phyloP scores from a whole-genome alignment of 1,140 invertebrate genomes.

The Dicyema japonicum region DNA sequence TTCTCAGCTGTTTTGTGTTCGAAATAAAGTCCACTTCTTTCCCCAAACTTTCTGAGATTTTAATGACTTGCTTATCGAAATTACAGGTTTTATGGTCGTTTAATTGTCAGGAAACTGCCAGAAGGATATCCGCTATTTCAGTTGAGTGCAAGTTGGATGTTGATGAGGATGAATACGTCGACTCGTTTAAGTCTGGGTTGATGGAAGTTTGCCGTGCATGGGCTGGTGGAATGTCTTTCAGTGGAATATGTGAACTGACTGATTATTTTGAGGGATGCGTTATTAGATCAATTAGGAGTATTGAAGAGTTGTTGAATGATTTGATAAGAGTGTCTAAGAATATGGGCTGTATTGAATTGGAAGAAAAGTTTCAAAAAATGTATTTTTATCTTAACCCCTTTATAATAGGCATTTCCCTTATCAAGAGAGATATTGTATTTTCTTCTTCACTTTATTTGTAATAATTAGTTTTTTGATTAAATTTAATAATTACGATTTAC shows the following conservation, averaged over 20 bases:
- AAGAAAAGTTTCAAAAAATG: constrained; percentile 59
- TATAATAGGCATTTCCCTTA: constrained; percentile 32
- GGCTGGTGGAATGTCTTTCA: constrained; percentile 66
- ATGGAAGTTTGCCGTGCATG: constrained; percentile 91
- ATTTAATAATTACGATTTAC: too few species aligned
- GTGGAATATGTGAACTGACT: constrained; percentile 45
- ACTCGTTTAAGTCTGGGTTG: constrained; percentile 58
- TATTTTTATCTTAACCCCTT: constrained; percentile 4
- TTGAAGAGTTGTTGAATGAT: constrained; percentile 75
- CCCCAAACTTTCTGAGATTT: constrained; percentile 44
- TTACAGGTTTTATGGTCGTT: too few species aligned
- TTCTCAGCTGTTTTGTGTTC: constrained; percentile 83
- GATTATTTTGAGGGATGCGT: constrained; percentile 41
- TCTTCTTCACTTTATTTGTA: constrained; percentile 85
- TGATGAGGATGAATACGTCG: constrained; percentile 46
- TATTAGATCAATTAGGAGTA: constrained; percentile 66
- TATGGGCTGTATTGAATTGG: constrained; percentile 71
- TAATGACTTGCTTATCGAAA: too few species aligned
- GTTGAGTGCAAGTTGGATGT: constrained; percentile 54
- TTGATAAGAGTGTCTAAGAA: constrained; percentile 75
- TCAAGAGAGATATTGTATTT: constrained; percentile 93
- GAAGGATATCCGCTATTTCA: constrained; percentile 57
- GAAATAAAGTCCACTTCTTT: constrained; percentile 53
- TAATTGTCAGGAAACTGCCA: constrained; percentile 35
- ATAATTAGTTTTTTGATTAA: constrained; percentile 8